phyloP scores from a whole-genome alignment of 2,888 invertebrate species.

The Tipula confusa region DNA sequence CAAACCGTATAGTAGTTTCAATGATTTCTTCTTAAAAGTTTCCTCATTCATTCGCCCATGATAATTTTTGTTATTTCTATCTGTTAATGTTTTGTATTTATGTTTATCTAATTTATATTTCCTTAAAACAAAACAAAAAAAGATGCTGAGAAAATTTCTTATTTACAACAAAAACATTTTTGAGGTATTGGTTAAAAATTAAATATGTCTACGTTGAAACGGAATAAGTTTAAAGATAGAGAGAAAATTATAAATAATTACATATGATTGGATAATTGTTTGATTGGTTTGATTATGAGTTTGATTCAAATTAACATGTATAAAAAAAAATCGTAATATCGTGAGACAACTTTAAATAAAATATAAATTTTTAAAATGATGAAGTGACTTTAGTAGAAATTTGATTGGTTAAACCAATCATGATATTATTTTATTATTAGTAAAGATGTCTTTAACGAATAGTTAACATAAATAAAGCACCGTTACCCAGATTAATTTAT shows the following conservation, averaged over 20 bases:
- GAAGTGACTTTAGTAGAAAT: neutral
- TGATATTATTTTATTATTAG: neutral
- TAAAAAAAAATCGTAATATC: neutral
- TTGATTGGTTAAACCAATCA: neutral
- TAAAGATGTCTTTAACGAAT: too few relatives aligned
- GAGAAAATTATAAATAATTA: neutral
- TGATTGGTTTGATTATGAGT: neutral
- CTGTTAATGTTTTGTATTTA: neutral
- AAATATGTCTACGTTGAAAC: neutral
- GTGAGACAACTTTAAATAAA: neutral
- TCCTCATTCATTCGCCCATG: conserved; percentile 3
- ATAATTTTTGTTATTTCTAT: conserved; percentile 12
- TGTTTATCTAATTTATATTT: neutral
- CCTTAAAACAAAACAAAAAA: too few relatives aligned
- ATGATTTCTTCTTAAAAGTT: neutral
- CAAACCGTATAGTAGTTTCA: neutral
- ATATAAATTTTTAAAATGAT: too few relatives aligned
- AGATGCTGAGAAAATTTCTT: too few relatives aligned
- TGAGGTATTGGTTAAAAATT: neutral
- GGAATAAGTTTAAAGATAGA: neutral
- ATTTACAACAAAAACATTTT: too few relatives aligned
- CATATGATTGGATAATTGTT: neutral
- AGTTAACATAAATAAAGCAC: neutral
- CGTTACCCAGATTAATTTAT: neutral
- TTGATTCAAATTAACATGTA: neutral